Evolutionary conservation across 2,113 vertebrate species (phyloP).

Genomic region (Serranochromis macrocephalus): DNA sequence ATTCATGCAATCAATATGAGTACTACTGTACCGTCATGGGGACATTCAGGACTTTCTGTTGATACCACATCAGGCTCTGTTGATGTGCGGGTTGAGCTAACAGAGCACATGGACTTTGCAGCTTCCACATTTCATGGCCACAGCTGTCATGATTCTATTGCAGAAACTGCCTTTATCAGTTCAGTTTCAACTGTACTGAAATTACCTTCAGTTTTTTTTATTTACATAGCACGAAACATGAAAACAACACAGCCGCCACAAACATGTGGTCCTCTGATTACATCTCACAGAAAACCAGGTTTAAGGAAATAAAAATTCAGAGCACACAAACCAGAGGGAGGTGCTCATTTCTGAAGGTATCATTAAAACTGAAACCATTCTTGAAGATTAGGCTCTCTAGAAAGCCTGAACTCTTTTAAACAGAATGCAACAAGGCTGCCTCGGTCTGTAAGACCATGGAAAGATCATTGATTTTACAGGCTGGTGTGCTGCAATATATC

Average conservation of each 20-base stretch:
- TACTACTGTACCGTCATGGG: rapidly evolving
- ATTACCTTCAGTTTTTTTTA: background rate
- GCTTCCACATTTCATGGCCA: background rate
- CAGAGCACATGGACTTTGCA: background rate
- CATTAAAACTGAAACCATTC: background rate
- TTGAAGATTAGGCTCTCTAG: background rate
- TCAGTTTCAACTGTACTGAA: background rate
- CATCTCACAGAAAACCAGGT: background rate
- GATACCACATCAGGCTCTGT: background rate
- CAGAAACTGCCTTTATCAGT: background rate
- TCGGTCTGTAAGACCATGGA: background rate
- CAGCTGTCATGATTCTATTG: background rate
- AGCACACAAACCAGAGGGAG: background rate
- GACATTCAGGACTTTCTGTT: background rate
- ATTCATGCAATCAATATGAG: background rate
- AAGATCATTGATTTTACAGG: background rate
- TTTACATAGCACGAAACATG: background rate
- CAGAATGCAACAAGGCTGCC: background rate
- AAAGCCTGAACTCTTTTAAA: background rate
- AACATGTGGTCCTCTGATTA: background rate
- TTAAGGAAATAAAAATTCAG: background rate
- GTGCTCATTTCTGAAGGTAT: background rate
- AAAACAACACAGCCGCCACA: background rate
- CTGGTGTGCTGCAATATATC: background rate
- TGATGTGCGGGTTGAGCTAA: background rate